phyloP scores from a whole-genome alignment of 1,140 invertebrate species.

The Pygmarrhopalites habei region DNA sequence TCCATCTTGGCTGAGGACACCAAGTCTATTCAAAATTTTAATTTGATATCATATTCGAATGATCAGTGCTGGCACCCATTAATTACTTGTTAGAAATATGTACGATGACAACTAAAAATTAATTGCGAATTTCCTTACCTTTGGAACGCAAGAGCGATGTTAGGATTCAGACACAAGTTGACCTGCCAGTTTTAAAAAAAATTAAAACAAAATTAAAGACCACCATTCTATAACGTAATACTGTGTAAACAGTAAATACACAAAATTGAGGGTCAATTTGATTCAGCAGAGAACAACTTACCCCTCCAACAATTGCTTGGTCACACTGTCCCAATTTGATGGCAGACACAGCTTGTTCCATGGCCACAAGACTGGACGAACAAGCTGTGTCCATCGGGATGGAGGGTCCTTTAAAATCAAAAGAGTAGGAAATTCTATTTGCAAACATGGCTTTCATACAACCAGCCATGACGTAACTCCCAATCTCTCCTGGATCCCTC shows the following conservation, averaged over 20 bases:
- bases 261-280: no score
- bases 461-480: constrained; percentile 86
- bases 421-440: constrained; percentile 90
- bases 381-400: constrained; percentile 92
- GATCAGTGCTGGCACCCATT: no score
- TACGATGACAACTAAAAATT: no score
- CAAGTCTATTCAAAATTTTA: no score
- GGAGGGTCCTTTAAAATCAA: constrained; percentile 86
- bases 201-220: no score
- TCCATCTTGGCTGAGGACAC: constrained; percentile 82
- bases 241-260: no score
- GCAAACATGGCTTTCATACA: constrained; percentile 45
- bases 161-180: constrained; percentile 77
- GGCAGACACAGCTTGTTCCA: constrained; percentile 77
- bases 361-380: constrained; percentile 80
- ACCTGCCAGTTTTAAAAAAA: constrained; percentile 47
- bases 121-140: no score
- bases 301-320: constrained; percentile 82
- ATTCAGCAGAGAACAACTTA: no score
- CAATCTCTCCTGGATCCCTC: no score
- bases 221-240: no score
- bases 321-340: constrained; percentile 83
- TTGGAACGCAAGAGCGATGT: constrained; percentile 81
- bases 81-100: no score
- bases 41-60: no score